Conservation (phyloP, 2,797 vertebrate genomes). For the Halcyon chelicuti region DNA sequence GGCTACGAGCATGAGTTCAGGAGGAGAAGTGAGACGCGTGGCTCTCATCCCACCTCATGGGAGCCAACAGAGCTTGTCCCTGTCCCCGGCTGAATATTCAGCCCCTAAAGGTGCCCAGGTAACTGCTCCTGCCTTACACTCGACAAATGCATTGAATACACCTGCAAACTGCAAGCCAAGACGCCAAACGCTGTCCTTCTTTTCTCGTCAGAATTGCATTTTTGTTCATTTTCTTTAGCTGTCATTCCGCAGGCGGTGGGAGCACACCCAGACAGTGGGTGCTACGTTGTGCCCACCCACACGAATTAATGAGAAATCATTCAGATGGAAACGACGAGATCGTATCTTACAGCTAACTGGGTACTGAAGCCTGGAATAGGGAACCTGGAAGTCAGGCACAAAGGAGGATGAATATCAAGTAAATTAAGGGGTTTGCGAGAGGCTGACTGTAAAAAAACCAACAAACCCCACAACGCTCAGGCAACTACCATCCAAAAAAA, state of each 20-base stretch:
- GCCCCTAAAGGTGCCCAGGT: fast-evolving
- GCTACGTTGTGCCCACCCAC: background rate
- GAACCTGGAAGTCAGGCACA: background rate
- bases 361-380: background rate
- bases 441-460: background rate
- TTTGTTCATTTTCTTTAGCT: background rate
- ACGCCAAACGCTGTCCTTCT: background rate
- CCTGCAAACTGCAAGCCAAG: background rate
- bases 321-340: background rate
- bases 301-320: background rate
- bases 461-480: background rate
- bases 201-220: background rate
- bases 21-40: fast-evolving
- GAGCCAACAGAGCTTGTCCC: background rate
- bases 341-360: background rate
- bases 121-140: fast-evolving
- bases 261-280: background rate
- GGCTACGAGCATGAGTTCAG: too few species aligned
- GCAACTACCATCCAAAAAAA: background rate
- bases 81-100: fast-evolving
- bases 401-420: background rate
- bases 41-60: fast-evolving
- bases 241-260: background rate
- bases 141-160: background rate
- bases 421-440: background rate